These are phyloP conservation scores for Zaprionus bogoriensis DNA, from an alignment of 2,888 invertebrate species.

Conservation along the genomic window DNA sequence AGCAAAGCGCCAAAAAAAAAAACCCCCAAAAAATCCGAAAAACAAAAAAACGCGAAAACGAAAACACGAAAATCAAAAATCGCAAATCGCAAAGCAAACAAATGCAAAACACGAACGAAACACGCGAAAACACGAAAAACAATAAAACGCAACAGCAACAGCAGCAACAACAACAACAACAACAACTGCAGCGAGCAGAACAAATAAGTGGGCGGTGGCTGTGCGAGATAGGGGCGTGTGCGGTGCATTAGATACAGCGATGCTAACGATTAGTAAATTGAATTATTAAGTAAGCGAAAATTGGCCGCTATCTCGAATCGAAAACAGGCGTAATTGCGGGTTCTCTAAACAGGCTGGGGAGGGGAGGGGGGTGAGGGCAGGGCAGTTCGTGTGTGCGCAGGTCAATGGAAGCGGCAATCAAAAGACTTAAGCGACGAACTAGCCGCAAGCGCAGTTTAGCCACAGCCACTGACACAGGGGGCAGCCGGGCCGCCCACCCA, in stretches of 20 bases:
- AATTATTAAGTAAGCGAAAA: slow-evolving; percentile 9
- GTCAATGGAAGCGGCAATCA: slow-evolving; percentile 49
- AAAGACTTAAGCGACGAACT: slow-evolving; percentile 49
- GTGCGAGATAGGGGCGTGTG: slow-evolving; percentile 37
- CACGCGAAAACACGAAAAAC: not conserved
- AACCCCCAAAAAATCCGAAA: not conserved
- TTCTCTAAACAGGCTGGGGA: slow-evolving; percentile 16
- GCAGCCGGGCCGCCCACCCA: not conserved
- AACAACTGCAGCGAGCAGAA: slow-evolving; percentile 2
- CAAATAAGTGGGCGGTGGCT: slow-evolving; percentile 15
- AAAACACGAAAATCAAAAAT: not conserved
- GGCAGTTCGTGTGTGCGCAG: slow-evolving; percentile 31
- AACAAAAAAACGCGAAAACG: not conserved
- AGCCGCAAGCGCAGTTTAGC: slow-evolving; percentile 13
- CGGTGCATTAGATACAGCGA: slow-evolving; percentile 17
- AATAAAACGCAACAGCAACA: not conserved
- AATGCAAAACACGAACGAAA: not conserved
- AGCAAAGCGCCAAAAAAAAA: not conserved
- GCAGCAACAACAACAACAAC: not conserved
- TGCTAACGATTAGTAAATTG: slow-evolving; percentile 13
- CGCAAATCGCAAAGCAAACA: not conserved
- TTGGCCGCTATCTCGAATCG: slow-evolving; percentile 15
- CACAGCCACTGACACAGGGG: not conserved
- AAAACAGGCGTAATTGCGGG: slow-evolving; percentile 26
- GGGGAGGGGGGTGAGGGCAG: too few species aligned